Percentiles rank a stretch among this genome's conserved stretches.
phyloP scores from a whole-genome alignment of 2,113 vertebrate genomes.

The Dicrurus megarhynchus region DNA sequence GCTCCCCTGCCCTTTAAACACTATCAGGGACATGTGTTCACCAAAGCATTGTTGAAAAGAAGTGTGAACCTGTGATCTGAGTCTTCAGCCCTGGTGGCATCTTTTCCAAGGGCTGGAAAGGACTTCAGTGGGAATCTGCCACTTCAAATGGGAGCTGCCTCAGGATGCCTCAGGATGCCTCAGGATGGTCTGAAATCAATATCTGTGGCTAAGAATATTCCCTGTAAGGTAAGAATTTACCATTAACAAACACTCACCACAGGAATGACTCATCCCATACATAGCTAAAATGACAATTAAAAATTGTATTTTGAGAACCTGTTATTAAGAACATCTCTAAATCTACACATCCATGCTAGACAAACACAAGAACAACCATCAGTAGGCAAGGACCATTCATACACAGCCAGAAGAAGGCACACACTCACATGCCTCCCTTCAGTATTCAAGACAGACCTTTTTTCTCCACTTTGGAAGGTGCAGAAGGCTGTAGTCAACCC shows the following conservation, averaged over 20 bases:
- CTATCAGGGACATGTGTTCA: neutral
- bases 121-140: neutral
- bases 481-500: neutral
- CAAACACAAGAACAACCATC: neutral
- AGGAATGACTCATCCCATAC: neutral
- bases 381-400: neutral
- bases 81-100: neutral
- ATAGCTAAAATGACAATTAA: neutral
- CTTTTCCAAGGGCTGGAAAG: neutral
- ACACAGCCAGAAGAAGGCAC: neutral
- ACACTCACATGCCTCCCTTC: neutral
- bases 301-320: neutral
- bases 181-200: neutral
- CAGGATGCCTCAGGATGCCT: neutral
- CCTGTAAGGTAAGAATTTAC: neutral
- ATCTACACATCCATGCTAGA: neutral
- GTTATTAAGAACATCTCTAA: neutral
- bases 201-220: neutral
- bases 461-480: neutral
- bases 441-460: neutral
- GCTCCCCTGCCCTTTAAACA: neutral
- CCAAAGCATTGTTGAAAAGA: neutral
- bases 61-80: neutral
- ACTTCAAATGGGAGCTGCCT: neutral
- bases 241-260: neutral